Evolutionary conservation across 2,797 vertebrate genomes (phyloP).

Genomic region (Cyclura pinguis): DNA sequence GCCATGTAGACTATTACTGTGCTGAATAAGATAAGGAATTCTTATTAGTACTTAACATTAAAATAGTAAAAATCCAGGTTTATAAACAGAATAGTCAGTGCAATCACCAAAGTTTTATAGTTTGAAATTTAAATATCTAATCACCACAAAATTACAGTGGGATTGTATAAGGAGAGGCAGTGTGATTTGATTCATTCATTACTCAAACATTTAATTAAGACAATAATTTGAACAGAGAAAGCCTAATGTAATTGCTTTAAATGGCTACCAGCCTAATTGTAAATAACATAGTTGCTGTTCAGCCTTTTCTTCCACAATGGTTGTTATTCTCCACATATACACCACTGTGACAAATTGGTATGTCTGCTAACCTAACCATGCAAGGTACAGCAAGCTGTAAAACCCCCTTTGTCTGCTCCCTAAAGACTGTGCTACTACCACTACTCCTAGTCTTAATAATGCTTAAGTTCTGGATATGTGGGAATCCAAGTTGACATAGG

Average conservation of each 20-base stretch:
- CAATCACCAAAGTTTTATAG: background rate
- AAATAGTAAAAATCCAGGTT: background rate
- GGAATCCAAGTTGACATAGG: background rate
- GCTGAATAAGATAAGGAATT: background rate
- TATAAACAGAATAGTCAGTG: background rate
- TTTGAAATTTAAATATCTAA: constrained; percentile 5
- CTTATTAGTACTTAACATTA: background rate
- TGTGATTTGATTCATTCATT: constrained; percentile 31
- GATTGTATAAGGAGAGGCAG: background rate
- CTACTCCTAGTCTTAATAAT: background rate
- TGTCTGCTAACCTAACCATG: background rate
- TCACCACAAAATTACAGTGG: background rate
- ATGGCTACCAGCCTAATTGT: constrained; percentile 25
- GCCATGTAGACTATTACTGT: background rate
- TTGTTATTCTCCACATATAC: constrained; percentile 17
- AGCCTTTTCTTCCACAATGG: background rate
- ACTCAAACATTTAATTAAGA: constrained; percentile 30
- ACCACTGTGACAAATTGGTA: background rate
- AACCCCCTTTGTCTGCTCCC: background rate
- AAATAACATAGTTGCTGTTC: constrained; percentile 33
- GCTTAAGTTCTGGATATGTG: background rate
- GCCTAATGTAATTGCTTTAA: constrained; percentile 29
- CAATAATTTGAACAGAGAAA: constrained; percentile 22
- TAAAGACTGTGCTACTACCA: background rate
- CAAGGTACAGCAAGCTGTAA: background rate